Evolutionary conservation across 30 jellyfish, hydroid and myxozoan species (phyloP), one percentile per base, ranked within the genome.

Genomic region (Aurelia aurita): DNA sequence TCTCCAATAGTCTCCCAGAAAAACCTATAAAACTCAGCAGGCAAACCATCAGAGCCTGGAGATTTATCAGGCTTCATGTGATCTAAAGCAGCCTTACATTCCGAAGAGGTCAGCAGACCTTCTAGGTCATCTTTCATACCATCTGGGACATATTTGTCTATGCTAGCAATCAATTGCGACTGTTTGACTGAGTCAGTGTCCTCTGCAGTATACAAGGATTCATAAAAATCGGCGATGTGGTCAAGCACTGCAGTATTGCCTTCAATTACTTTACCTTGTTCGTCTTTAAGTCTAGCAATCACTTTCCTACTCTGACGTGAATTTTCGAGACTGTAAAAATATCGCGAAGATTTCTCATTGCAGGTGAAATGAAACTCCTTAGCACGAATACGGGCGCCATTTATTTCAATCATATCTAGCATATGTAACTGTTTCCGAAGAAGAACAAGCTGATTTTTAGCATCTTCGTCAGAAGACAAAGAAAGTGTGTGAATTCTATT

Each of bases 1-100:
- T 58, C 3, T 44, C 54, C 65, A 3, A 45, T 18, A 3, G 3
- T 68, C 0, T 11, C 2, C 86, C 86, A 73, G 34, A 73, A 73
- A 3, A 27, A 9, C 22, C 22, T 73, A 14, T 44, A 73, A 22
- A 73, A 73, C 45, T 73, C 86, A 6, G 7, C 45, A 26, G 34
- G 63, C 0, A 73, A 2, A 1, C 77, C 86, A 19, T 73, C 86
- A 44, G 77, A 18, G 11, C 86, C 86, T 1, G 86, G 80, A 10
- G 69, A 31, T 23, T 73, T 73, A 23, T n/a, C 53, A 28, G 9
- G 7, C 8, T 15, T 28, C 53, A 31, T 20, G 10, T 58, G 63
- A 1, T 22, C 20, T 18, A 58, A 43, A 23, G 81, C 89, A 22
- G 12, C 20, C n/a, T n/a, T n/a, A n/a, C n/a, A n/a, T n/a, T n/a